Percentiles rank a stretch among this genome's conserved stretches.
Conservation (phyloP, 2,888 invertebrate genomes). For the Meghimatium bilineatum region DNA sequence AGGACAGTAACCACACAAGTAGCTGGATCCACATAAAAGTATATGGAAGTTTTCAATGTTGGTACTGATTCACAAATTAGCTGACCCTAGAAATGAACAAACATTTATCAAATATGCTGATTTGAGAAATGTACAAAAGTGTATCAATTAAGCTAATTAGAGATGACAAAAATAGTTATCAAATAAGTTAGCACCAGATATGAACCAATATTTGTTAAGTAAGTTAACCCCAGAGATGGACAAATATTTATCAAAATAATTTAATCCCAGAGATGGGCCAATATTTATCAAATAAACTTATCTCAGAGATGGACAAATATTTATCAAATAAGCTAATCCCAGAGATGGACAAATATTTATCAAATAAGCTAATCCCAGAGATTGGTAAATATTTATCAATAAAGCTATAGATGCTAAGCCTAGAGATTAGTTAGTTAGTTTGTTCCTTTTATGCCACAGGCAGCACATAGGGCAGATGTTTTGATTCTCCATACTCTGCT, state of each 20-base stretch:
- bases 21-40: slow-evolving; percentile 57
- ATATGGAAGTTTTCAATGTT: slow-evolving; percentile 55
- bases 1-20: slow-evolving; percentile 56
- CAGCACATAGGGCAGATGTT: no score
- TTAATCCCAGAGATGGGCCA: slow-evolving; percentile 53
- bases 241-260: slow-evolving; percentile 52
- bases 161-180: no score
- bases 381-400: background rate
- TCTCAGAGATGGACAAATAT: no score
- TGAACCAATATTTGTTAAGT: background rate
- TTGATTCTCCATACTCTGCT: no score
- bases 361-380: slow-evolving; percentile 58
- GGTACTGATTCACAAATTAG: slow-evolving; percentile 59
- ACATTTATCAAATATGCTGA: background rate
- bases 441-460: no score
- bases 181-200: no score
- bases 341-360: no score
- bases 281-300: background rate
- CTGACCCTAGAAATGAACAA: slow-evolving; percentile 54
- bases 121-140: background rate
- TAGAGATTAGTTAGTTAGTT: no score
- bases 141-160: background rate
- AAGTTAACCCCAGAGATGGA: background rate
- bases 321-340: background rate
- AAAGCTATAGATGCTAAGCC: background rate